Base-by-base conservation (phyloP, 1,140 invertebrate genomes). In the Drosophila ercepeae region DNA sequence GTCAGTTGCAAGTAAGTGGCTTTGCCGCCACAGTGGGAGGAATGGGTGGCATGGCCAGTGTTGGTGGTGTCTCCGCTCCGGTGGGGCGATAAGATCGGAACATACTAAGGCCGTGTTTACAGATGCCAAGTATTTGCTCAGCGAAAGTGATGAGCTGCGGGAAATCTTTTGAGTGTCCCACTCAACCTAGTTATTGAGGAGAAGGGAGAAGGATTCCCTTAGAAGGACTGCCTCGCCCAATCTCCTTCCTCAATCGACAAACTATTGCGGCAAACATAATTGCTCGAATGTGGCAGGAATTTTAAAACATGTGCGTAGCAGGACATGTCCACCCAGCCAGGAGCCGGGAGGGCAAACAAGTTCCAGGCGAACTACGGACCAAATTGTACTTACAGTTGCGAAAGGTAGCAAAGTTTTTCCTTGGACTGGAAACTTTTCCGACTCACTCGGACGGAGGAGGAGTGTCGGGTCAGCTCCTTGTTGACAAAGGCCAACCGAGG, bases 1-100 rank as follows among this genome's bases (percentile, higher is more conserved):
- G 79, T 86, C 79, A 84, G 60, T 86, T 75, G 81, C 79, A 74
- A 83, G 79, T 83, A 83, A 83, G 75, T 64, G 58, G 19, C 72
- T 36, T 34, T 34, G 27, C 18, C 36, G 42, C 19, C 39, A 57
- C 23, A 27, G 44, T 29, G 13, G 64, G 42, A 44, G 27, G 57
- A 14, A 39, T 50, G 49, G 14, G 36, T 42, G 32, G 36, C 14
- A 13, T 19, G 2, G 14, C 59, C n/a, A 32, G 36, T 7, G 36
- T 39, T 39, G 36, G 13, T 5, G 4, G 29, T 25, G 32, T n/a
- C 46, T 42, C 59, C 19, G 14, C 46, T 42, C 59, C 19, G 2
- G n/a, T 21, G 32, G 25, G 19, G 45, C 61, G 63, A 67, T 67
- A 67, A 65, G 60, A 67, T 67, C 63, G 60, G 60, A 25, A 65